A percentile compares a stretch with the other conserved stretches of the same genome.
These are phyloP conservation scores for Drosophila tani DNA, from an alignment of 1,140 invertebrate genomes.

Conservation along the genomic window DNA sequence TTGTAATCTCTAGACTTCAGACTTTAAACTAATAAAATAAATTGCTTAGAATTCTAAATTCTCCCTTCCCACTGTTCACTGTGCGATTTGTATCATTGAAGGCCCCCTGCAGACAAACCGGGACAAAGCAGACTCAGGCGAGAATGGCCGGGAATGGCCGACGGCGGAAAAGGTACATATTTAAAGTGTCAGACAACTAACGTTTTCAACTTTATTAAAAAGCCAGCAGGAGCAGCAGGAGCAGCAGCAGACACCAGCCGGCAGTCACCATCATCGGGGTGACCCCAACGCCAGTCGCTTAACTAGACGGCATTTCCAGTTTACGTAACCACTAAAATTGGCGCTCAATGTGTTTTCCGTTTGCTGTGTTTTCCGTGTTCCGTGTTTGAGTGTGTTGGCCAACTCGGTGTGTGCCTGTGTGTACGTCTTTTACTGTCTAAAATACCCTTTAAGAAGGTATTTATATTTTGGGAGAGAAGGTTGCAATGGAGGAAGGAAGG, in stretches of 20 bases:
- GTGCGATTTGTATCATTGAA: conserved; percentile 46
- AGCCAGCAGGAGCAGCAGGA: neutral
- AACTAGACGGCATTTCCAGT: conserved; percentile 63
- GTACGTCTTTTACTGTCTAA: conserved; percentile 25
- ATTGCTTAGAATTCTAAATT: conserved; percentile 13
- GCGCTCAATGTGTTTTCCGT: conserved; percentile 50
- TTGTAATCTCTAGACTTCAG: conserved; percentile 16
- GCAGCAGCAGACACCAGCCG: neutral
- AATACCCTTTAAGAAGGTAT: neutral
- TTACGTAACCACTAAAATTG: conserved; percentile 76
- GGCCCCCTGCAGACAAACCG: conserved; percentile 8
- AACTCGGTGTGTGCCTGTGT: conserved; percentile 13
- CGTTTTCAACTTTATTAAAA: conserved; percentile 69
- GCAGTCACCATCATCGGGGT: neutral
- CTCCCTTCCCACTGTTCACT: conserved; percentile 21
- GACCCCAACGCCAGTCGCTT: conserved; percentile 24
- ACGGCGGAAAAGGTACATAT: conserved; percentile 49
- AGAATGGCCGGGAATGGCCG: neutral
- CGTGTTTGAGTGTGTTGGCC: conserved; percentile 18
- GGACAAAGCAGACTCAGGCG: conserved; percentile 20
- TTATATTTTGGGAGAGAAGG: neutral
- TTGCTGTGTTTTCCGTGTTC: conserved; percentile 29
- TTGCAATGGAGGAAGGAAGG: no score
- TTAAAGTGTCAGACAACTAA: conserved; percentile 62
- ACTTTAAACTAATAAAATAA: conserved; percentile 11